Conservation (phyloP, 2,113 vertebrate species). For the Emydocephalus ijimae region DNA sequence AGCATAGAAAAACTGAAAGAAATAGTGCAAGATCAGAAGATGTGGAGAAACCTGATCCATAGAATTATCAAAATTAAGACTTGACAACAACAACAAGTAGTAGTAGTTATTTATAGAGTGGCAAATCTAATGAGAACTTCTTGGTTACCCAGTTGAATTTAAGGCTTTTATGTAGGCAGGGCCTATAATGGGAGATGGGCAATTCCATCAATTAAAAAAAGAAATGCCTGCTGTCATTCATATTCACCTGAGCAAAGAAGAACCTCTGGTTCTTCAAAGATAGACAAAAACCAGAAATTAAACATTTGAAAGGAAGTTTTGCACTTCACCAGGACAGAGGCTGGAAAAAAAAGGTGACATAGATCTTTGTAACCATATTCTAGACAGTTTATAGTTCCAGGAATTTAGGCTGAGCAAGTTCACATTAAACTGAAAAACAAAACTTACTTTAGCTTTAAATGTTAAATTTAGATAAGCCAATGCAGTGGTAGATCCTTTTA, state of each 20-base stretch:
- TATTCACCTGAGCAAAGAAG: neutral
- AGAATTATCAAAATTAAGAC: neutral
- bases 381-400: neutral
- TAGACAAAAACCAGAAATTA: neutral
- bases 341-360: neutral
- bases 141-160: neutral
- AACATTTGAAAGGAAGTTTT: neutral
- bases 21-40: neutral
- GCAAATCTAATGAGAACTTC: neutral
- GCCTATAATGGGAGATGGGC: neutral
- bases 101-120: neutral
- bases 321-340: neutral
- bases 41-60: neutral
- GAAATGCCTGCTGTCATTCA: neutral
- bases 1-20: neutral
- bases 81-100: neutral
- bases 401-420: neutral
- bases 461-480: neutral
- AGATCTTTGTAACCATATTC: neutral
- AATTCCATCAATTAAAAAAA: neutral
- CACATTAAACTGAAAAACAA: neutral
- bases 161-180: neutral
- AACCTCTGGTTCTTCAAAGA: neutral
- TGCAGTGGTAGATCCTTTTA: neutral
- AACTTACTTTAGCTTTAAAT: neutral